phyloP scores from a whole-genome alignment of 2,888 invertebrate genomes.

The Saturnia japonica region DNA sequence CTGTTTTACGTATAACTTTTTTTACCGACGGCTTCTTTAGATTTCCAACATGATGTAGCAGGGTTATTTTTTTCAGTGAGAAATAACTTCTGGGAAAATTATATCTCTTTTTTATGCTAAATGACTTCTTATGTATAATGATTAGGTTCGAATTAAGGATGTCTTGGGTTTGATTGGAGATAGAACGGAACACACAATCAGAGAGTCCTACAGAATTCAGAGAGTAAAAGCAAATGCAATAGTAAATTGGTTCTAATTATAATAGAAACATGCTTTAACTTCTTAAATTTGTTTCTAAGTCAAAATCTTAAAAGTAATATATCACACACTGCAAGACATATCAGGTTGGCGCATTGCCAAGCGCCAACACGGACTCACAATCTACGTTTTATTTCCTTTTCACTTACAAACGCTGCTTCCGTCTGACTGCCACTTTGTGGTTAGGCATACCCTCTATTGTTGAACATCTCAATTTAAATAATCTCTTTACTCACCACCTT shows the following conservation, averaged over 20 bases:
- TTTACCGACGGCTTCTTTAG: conserved; percentile 5
- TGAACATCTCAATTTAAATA: not conserved
- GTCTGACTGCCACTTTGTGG: not conserved
- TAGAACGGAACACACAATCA: not conserved
- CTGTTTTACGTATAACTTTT: conserved; percentile 11
- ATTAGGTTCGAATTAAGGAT: not conserved
- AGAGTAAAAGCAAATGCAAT: not conserved
- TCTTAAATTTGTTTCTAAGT: not conserved
- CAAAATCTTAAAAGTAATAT: conserved; percentile 6
- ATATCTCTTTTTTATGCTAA: not conserved
- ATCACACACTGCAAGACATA: not conserved
- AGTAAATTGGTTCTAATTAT: not conserved
- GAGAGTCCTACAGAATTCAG: not conserved
- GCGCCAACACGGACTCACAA: not conserved
- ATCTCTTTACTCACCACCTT: not conserved
- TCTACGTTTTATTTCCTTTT: not conserved
- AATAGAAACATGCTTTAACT: not conserved
- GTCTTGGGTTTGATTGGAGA: no score
- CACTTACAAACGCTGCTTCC: conserved; percentile 1
- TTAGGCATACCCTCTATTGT: not conserved
- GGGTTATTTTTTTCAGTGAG: not conserved
- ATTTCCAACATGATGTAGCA: not conserved
- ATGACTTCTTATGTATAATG: no score
- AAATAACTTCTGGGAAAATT: not conserved
- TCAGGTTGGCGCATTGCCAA: conserved; percentile 6